These are phyloP conservation scores for Rhincodon typus DNA, from an alignment of 2,797 vertebrate genomes.

Conservation along the genomic window DNA sequence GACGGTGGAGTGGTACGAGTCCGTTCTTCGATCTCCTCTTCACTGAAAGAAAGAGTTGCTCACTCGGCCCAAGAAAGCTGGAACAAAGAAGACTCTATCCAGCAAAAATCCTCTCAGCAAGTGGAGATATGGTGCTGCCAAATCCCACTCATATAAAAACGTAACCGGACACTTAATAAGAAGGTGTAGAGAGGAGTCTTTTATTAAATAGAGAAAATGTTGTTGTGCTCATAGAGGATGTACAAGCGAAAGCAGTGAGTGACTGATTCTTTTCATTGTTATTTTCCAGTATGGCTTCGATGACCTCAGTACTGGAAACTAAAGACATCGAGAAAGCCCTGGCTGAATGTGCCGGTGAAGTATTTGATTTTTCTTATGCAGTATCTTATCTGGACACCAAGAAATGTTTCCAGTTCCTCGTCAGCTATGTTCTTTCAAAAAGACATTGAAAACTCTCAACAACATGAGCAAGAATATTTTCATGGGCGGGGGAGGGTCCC, in stretches of 20 bases:
- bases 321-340: neutral
- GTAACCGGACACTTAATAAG: neutral
- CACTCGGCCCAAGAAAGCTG: neutral
- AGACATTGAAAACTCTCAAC: neutral
- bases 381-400: neutral
- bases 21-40: neutral
- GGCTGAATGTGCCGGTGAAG: neutral
- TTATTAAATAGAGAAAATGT: neutral
- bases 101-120: neutral
- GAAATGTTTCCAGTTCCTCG: neutral
- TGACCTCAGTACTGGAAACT: neutral
- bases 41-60: neutral
- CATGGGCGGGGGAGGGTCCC: neutral
- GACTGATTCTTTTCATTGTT: slow-evolving; percentile 1
- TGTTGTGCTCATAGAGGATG: neutral
- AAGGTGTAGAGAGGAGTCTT: neutral
- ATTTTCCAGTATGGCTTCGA: neutral
- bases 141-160: neutral
- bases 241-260: neutral
- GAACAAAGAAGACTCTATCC: neutral
- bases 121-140: neutral
- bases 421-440: neutral
- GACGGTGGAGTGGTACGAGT: neutral
- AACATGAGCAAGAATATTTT: neutral
- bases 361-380: neutral